phyloP scores from a whole-genome alignment of 2,888 invertebrate genomes.

The Sicus ferrugineus region DNA sequence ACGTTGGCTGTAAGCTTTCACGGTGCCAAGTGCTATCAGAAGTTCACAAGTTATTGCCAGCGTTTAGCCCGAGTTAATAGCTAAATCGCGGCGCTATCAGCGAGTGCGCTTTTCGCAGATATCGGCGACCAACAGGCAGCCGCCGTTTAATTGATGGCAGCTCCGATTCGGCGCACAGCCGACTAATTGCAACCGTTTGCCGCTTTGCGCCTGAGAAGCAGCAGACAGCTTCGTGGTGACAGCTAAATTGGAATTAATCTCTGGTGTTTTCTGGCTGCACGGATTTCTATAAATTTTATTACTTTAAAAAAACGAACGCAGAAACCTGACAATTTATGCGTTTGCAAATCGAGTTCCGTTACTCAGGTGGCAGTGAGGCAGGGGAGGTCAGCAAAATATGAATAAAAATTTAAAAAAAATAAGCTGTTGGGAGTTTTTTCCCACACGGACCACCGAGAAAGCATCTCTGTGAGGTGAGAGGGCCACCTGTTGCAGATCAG shows the following conservation, averaged over 20 bases:
- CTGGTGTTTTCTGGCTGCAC: background rate
- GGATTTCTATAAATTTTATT: slow-evolving; percentile 16
- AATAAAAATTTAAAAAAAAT: background rate
- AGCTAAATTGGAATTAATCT: slow-evolving; percentile 30
- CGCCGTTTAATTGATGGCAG: too few relatives aligned
- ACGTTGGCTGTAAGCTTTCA: too few relatives aligned
- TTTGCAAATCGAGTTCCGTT: slow-evolving; percentile 7
- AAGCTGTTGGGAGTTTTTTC: background rate
- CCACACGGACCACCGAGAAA: background rate
- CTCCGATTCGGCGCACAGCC: too few relatives aligned
- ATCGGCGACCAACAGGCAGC: background rate
- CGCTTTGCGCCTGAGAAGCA: background rate
- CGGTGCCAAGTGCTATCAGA: too few relatives aligned
- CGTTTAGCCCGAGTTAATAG: background rate
- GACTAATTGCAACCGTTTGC: background rate
- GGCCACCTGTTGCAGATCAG: background rate
- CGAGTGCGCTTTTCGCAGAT: background rate
- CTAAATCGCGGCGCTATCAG: slow-evolving; percentile 1
- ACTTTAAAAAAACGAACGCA: background rate
- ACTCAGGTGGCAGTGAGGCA: background rate
- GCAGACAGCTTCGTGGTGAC: slow-evolving; percentile 16
- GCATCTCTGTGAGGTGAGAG: background rate
- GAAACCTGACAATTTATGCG: slow-evolving; percentile 8
- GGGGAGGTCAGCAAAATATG: background rate
- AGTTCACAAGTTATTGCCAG: background rate